Evolutionary conservation across 2,113 vertebrate genomes (phyloP).

Genomic region (Microcebus griseorufus): DNA sequence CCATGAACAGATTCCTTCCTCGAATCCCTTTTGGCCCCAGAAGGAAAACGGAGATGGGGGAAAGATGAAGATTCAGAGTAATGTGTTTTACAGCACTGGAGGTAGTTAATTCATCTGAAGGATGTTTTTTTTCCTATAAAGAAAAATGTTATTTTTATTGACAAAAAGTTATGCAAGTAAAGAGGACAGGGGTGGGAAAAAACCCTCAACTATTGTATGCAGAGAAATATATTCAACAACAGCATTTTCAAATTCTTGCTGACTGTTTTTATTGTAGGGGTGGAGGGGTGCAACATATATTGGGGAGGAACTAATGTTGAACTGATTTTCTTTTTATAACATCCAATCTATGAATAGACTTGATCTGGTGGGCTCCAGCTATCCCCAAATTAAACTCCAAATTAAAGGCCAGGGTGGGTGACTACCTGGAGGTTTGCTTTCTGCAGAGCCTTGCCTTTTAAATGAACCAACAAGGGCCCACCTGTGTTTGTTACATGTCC

Average conservation of each 20-base stretch:
- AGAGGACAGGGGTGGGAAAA: not conserved
- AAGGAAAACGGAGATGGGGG: not conserved
- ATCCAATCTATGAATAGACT: constrained; percentile 37
- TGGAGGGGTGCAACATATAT: not conserved
- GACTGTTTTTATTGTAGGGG: not conserved
- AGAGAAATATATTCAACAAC: not conserved
- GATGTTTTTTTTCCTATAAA: not conserved
- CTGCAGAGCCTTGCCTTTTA: constrained; percentile 66
- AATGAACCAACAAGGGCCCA: constrained; percentile 71
- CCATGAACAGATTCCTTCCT: not conserved
- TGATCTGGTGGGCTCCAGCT: not conserved
- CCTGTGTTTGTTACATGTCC: constrained; percentile 70
- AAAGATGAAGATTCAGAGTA: not conserved
- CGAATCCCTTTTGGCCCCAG: not conserved
- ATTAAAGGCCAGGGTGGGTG: constrained; percentile 38
- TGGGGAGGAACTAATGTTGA: constrained; percentile 8
- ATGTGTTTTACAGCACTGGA: not conserved
- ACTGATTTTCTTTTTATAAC: constrained; percentile 43
- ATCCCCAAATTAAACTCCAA: constrained; percentile 60
- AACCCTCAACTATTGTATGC: not conserved
- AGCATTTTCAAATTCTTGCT: not conserved
- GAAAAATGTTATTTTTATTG: constrained; percentile 20
- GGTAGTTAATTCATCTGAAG: constrained; percentile 11
- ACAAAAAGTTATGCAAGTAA: constrained; percentile 14
- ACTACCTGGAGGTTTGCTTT: constrained; percentile 43